phyloP scores from a whole-genome alignment of 2,797 vertebrate genomes.

The Hypotaenidia philippensis region DNA sequence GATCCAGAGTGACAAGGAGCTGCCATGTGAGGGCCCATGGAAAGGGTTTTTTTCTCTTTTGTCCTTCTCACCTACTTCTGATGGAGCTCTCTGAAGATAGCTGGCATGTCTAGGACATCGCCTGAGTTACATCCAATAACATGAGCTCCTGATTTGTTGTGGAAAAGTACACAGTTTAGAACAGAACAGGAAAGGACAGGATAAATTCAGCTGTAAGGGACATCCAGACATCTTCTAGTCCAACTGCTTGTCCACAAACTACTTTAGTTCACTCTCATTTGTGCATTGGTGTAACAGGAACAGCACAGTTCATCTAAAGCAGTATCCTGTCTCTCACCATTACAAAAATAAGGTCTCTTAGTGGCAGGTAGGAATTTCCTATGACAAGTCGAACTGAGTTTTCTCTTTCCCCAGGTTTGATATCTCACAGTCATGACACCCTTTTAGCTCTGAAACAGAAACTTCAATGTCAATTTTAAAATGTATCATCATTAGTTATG shows the following conservation, averaged over 20 bases:
- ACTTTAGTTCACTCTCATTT: not conserved
- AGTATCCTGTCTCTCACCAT: not conserved
- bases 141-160: not conserved
- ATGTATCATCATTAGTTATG: not conserved
- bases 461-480: not conserved
- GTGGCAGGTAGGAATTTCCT: not conserved
- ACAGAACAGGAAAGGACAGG: not conserved
- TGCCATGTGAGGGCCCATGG: fast-evolving
- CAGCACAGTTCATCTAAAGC: not conserved
- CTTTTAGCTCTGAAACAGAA: not conserved
- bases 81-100: not conserved
- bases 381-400: not conserved
- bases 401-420: not conserved
- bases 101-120: not conserved
- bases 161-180: not conserved
- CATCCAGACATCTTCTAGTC: not conserved
- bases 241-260: not conserved
- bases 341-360: not conserved
- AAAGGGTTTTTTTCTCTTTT: not conserved
- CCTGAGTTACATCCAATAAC: not conserved
- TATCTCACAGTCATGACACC: not conserved
- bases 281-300: not conserved
- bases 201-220: not conserved
- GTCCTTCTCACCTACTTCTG: not conserved
- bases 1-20: not conserved